Conservation (phyloP, 2,113 vertebrate genomes). For the Hydrolagus affinis region DNA sequence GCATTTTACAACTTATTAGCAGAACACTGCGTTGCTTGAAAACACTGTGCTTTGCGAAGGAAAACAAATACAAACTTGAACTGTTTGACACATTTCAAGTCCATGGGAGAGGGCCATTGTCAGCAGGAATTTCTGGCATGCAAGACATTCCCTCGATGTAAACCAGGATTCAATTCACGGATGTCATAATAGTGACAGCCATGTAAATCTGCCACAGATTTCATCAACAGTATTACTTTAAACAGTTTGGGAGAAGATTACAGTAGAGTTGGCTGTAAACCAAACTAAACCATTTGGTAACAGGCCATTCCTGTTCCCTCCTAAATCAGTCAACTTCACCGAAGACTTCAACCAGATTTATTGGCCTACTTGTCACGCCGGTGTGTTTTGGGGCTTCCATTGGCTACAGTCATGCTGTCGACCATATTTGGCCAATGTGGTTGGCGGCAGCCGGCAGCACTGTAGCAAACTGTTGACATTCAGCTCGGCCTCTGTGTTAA, state of each 20-base stretch:
- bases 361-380: background rate
- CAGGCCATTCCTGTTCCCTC: background rate
- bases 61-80: background rate
- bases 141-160: background rate
- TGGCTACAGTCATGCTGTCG: background rate
- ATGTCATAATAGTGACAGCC: background rate
- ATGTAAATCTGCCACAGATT: background rate
- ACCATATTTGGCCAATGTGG: background rate
- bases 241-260: background rate
- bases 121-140: background rate
- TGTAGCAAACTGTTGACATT: constrained; percentile 15
- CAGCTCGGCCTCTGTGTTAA: background rate
- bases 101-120: background rate
- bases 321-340: background rate
- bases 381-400: constrained; percentile 6
- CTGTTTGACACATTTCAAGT: background rate
- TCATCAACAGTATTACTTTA: constrained; percentile 1
- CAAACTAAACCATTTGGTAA: constrained; percentile 15
- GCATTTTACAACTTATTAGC: background rate
- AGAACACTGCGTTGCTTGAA: background rate
- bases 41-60: background rate
- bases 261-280: background rate
- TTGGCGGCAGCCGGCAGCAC: background rate
- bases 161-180: background rate
- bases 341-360: constrained; percentile 5